Evolutionary conservation across 2,888 invertebrate genomes (phyloP).

Genomic region (Caenorhabditis angaria): DNA sequence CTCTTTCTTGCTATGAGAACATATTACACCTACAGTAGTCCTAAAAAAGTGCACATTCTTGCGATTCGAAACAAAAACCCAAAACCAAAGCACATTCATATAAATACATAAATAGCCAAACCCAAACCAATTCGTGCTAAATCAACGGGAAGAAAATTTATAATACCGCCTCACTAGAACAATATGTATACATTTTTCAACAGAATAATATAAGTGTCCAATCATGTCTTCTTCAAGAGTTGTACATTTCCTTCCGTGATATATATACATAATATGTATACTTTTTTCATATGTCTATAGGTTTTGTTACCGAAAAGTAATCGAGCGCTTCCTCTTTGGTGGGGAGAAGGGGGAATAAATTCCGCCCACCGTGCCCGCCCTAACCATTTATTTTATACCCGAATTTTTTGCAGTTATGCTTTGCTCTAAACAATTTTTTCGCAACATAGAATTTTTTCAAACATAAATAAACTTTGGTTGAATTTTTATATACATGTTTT

Average conservation of each 20-base stretch:
- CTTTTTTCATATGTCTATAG: slow-evolving; percentile 5
- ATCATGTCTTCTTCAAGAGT: slow-evolving; percentile 40
- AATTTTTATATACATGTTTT: not conserved
- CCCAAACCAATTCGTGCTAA: slow-evolving; percentile 36
- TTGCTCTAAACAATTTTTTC: slow-evolving; percentile 5
- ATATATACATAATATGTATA: slow-evolving; percentile 6
- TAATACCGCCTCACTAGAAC: slow-evolving; percentile 20
- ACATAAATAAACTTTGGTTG: not conserved
- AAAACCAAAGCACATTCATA: slow-evolving; percentile 13
- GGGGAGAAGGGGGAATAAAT: too few relatives aligned
- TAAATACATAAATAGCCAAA: too few relatives aligned
- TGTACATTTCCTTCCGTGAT: slow-evolving; percentile 47
- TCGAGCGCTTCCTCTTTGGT: slow-evolving; percentile 40
- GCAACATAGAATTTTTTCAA: not conserved
- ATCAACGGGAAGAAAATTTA: slow-evolving; percentile 36
- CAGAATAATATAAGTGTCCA: slow-evolving; percentile 29
- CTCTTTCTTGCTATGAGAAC: too few relatives aligned
- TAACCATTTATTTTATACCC: slow-evolving; percentile 18
- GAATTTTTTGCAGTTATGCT: slow-evolving; percentile 11
- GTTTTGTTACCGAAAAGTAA: slow-evolving; percentile 43
- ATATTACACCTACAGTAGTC: slow-evolving; percentile 28
- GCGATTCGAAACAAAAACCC: slow-evolving; percentile 21
- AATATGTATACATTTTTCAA: slow-evolving; percentile 16
- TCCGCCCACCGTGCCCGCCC: slow-evolving; percentile 17
- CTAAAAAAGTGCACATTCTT: slow-evolving; percentile 24